Conservation (phyloP, 2,797 vertebrate species). For the Cirrhinus molitorella region DNA sequence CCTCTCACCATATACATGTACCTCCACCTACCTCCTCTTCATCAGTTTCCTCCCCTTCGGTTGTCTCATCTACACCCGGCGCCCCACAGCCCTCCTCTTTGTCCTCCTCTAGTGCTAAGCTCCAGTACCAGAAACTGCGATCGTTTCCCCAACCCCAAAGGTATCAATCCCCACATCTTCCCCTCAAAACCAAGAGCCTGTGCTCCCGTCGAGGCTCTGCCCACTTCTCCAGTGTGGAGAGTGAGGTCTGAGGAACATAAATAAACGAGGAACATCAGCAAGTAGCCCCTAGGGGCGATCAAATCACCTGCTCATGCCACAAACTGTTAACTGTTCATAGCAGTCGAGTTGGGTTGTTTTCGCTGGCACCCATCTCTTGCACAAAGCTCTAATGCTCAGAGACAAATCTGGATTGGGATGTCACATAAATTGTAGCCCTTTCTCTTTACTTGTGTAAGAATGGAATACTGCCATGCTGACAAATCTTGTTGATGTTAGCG, state of each 20-base stretch:
- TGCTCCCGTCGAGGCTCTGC: slow-evolving; percentile 89
- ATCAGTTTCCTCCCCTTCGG: slow-evolving; percentile 84
- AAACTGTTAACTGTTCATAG: slow-evolving; percentile 56
- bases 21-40: slow-evolving; percentile 82
- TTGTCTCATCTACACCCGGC: slow-evolving; percentile 80
- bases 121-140: slow-evolving; percentile 89
- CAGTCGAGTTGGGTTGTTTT: slow-evolving; percentile 41
- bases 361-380: slow-evolving; percentile 47
- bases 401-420: slow-evolving; percentile 44
- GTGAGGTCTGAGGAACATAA: slow-evolving; percentile 85
- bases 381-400: slow-evolving; percentile 59
- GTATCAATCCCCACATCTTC: slow-evolving; percentile 84
- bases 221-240: slow-evolving; percentile 94
- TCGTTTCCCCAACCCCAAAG: slow-evolving; percentile 81
- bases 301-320: slow-evolving; percentile 36
- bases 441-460: slow-evolving; percentile 57
- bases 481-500: slow-evolving; percentile 45
- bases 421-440: slow-evolving; percentile 50
- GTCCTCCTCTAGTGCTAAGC: slow-evolving; percentile 87
- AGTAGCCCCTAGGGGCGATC: slow-evolving; percentile 23
- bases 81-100: slow-evolving; percentile 79
- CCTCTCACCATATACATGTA: slow-evolving; percentile 75
- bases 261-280: slow-evolving; percentile 44
- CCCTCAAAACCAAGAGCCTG: slow-evolving; percentile 88
- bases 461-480: slow-evolving; percentile 57